Percentiles rank a stretch among this genome's conserved stretches.
Evolutionary conservation across 64 coral and sea anemone species (phyloP).

Genomic region (Orbicella faveolata): DNA sequence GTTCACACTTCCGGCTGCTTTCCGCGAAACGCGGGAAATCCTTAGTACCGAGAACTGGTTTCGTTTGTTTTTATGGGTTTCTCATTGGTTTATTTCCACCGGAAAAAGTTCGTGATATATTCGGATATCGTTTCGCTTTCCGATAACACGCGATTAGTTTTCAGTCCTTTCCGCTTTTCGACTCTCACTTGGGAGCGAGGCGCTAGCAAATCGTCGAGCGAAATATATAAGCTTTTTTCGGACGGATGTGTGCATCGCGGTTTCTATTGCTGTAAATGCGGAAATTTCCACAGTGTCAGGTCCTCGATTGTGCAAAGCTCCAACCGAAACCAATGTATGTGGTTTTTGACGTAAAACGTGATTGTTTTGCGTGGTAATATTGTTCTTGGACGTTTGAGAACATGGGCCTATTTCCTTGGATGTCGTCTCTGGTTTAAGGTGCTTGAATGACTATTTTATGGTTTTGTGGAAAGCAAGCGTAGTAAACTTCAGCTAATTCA

Average conservation of each 20-base stretch:
- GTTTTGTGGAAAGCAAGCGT: neutral
- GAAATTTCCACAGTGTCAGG: neutral
- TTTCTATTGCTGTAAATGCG: constrained; percentile 2
- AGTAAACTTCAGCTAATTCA: neutral
- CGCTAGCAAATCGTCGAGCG: neutral
- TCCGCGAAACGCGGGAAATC: constrained; percentile 29
- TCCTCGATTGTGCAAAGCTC: neutral
- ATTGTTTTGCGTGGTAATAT: neutral
- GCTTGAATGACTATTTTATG: neutral
- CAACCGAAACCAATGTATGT: neutral
- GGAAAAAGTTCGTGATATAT: neutral
- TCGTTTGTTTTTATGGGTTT: neutral
- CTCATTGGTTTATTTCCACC: neutral
- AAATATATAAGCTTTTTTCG: constrained; percentile 26
- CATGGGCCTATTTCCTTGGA: neutral
- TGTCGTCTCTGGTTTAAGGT: neutral
- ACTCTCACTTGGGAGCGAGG: neutral
- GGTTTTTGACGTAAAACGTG: constrained; percentile 30
- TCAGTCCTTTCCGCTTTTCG: neutral
- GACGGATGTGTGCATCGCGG: neutral
- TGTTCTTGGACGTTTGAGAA: neutral
- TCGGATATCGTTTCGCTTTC: constrained; percentile 4
- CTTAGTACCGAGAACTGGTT: neutral
- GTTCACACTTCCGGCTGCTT: constrained; percentile 5
- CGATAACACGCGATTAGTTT: neutral